Evolutionary conservation across 2,113 vertebrate species (phyloP), one percentile per base, ranked within the genome.

Genomic region (Psittacara wagleri): DNA sequence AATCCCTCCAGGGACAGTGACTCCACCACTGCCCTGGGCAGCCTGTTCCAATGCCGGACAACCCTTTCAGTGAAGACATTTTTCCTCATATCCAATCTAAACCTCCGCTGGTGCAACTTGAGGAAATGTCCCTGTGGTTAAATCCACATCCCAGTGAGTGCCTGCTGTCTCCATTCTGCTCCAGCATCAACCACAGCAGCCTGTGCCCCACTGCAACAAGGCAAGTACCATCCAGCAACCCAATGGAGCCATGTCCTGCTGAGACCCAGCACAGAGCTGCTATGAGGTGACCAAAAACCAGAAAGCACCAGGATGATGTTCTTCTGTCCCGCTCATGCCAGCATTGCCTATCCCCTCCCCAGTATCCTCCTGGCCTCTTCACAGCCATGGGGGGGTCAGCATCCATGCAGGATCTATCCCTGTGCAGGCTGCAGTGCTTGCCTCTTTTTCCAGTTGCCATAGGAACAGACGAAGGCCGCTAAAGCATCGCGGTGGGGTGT

Each of bases 391-490:
- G 10, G 43, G 43, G 29, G 43, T 27, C 72, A 55, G 91, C 86
- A 76, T 68, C 91, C 23, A 0, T 13, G 80, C 90, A 81, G 93
- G 91, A 95, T 95, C 67, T 9, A 10, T 82, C 76, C 85, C 88
- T 0, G 27, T 0, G 55, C 89, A 68, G 70, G 84, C 79, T 96
- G 94, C 83, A 43, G 75, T 1, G 52, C 93, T 93, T 76, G 76
- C 86, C 82, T 92, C 89, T 85, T 55, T 80, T 33, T 63, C 79
- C 89, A 67, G 97, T 97, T 97, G 95, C 95, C 91, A 96, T 97
- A 95, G 97, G 90, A 97, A 97, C 97, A 95, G 95, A 94, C 89
- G 23, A 78, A 94, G 92, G 94, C 77, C 83, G 95, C 84, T 88
- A 76, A 88, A 96, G 93, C 95, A 89, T 94, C 86, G 5, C 84